These are phyloP conservation scores for Melanchra persicariae DNA, from an alignment of 2,888 invertebrate species.

Conservation along the genomic window DNA sequence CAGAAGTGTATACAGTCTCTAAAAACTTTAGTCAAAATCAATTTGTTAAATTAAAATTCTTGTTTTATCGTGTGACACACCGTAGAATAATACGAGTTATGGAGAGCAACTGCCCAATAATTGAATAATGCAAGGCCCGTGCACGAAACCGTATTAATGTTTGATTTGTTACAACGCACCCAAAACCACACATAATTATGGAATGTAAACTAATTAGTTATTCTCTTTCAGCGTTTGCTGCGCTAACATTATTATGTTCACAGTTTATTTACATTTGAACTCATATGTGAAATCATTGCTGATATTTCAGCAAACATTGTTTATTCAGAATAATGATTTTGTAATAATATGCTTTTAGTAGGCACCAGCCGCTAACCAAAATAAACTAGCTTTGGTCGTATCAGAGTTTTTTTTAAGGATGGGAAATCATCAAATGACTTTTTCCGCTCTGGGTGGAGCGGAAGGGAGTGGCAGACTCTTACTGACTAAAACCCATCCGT, in stretches of 20 bases:
- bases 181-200: constrained; percentile 23
- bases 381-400: no score
- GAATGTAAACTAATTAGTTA: constrained; percentile 32
- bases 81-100: constrained; percentile 8
- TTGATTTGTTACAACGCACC: neutral
- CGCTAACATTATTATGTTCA: constrained; percentile 4
- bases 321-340: neutral
- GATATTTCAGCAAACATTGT: constrained; percentile 1
- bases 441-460: no score
- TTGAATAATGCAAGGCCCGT: constrained; percentile 13
- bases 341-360: no score
- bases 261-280: constrained; percentile 19
- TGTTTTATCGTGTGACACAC: neutral
- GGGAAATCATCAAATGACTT: no score
- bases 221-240: neutral
- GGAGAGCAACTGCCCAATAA: neutral
- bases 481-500: no score
- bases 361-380: no score
- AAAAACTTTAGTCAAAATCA: no score
- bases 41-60: no score
- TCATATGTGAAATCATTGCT: constrained; percentile 6
- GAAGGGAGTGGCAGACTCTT: no score
- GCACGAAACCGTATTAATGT: constrained; percentile 24
- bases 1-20: no score
- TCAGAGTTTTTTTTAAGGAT: no score